A percentile compares a stretch with the other conserved stretches of the same genome.
Conservation (phyloP, 1,140 invertebrate species). For the Formica selysi region DNA sequence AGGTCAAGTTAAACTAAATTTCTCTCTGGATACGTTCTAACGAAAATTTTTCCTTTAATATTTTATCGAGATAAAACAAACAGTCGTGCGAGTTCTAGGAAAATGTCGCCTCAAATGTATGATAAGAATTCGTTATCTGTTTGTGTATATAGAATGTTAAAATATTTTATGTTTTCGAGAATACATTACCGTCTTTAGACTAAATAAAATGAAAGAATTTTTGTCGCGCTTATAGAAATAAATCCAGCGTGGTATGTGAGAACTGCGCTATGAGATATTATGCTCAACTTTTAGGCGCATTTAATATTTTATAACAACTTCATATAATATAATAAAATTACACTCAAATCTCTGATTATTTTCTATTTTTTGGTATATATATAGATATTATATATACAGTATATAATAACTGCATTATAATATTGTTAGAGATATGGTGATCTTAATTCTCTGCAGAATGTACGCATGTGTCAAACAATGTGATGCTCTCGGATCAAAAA, state of each 20-base stretch:
- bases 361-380: too few relatives aligned
- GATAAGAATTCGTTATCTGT: neutral
- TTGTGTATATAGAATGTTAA: conserved; percentile 15
- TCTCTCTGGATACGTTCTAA: neutral
- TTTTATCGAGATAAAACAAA: neutral
- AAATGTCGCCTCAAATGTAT: neutral
- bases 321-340: too few relatives aligned
- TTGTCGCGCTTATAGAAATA: conserved; percentile 3
- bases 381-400: neutral
- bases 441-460: neutral
- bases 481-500: conserved; percentile 19
- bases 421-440: neutral
- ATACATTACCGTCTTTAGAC: conserved; percentile 6
- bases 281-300: neutral
- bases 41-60: neutral
- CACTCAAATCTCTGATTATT: too few relatives aligned
- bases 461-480: conserved; percentile 30
- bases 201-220: conserved; percentile 38
- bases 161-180: conserved; percentile 14
- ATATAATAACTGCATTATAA: neutral
- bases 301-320: neutral
- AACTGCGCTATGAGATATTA: neutral
- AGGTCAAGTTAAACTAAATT: neutral
- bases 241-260: conserved; percentile 1
- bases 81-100: neutral